These are phyloP conservation scores for Hyperoplus immaculatus DNA, from an alignment of 2,797 vertebrate species.

Conservation along the genomic window DNA sequence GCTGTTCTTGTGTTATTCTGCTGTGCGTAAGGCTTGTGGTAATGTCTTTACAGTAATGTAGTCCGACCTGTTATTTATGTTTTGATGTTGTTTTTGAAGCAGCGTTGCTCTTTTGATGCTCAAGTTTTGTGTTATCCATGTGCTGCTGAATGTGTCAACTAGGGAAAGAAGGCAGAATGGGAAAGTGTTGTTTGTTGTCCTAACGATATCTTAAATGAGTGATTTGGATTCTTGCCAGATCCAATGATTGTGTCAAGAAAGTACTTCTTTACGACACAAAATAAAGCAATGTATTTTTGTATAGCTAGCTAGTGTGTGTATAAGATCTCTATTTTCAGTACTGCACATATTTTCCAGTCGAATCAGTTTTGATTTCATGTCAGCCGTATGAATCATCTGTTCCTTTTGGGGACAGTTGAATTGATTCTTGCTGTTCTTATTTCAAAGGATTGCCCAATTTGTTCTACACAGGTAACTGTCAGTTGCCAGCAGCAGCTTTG, in stretches of 20 bases:
- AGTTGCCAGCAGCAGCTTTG: not conserved
- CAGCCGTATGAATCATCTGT: not conserved
- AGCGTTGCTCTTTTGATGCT: constrained; percentile 26
- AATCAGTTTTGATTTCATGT: constrained; percentile 28
- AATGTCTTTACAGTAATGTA: constrained; percentile 16
- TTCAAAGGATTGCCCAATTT: not conserved
- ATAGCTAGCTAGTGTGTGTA: constrained; percentile 52
- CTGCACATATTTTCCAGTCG: constrained; percentile 27
- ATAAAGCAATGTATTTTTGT: constrained; percentile 82
- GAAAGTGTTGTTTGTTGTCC: constrained; percentile 15
- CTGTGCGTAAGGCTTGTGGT: constrained; percentile 14
- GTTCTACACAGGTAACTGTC: not conserved
- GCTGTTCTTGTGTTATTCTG: constrained; percentile 35
- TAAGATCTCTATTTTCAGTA: constrained; percentile 65
- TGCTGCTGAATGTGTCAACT: constrained; percentile 39
- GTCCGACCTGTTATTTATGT: constrained; percentile 56
- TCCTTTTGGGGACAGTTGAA: not conserved
- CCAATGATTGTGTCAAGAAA: constrained; percentile 51
- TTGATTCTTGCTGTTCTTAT: not conserved
- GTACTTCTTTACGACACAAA: constrained; percentile 42
- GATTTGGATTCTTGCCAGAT: constrained; percentile 26
- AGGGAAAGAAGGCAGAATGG: constrained; percentile 7
- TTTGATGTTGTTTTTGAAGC: constrained; percentile 25
- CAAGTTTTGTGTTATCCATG: constrained; percentile 10
- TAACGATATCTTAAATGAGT: constrained; percentile 5